Conservation (phyloP, 2,888 invertebrate species). For the Dasypolia templi region DNA sequence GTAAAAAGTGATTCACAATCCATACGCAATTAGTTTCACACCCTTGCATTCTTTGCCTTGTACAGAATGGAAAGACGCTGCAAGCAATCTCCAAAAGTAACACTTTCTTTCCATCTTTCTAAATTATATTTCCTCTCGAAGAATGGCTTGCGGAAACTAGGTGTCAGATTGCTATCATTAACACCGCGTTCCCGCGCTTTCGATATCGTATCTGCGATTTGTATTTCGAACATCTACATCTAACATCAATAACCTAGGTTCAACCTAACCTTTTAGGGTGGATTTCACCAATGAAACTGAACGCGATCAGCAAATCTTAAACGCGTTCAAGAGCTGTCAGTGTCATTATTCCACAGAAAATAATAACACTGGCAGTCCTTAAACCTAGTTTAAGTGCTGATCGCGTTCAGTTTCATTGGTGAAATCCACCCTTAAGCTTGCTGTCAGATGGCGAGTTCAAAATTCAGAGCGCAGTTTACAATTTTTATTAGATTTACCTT, state of each 20-base stretch:
- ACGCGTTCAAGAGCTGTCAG: too few species aligned
- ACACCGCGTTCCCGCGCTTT: conserved; percentile 31
- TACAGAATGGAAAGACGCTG: too few species aligned
- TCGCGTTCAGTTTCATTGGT: too few species aligned
- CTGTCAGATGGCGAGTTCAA: conserved; percentile 5
- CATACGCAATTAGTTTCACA: too few species aligned
- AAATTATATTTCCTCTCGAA: conserved; percentile 28
- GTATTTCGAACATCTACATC: conserved; percentile 18
- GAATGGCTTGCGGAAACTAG: conserved; percentile 21
- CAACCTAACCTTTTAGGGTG: conserved; percentile 17
- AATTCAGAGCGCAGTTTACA: not conserved
- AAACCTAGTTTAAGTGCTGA: too few species aligned
- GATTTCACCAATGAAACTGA: too few species aligned
- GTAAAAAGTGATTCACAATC: too few species aligned
- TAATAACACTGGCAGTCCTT: too few species aligned
- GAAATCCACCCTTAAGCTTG: too few species aligned
- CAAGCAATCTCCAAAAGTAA: not conserved
- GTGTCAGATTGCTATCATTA: conserved; percentile 45
- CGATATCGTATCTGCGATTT: conserved; percentile 32
- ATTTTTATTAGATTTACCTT: conserved; percentile 17
- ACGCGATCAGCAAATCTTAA: too few species aligned
- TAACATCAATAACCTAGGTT: conserved; percentile 1
- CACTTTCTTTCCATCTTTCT: conserved; percentile 10
- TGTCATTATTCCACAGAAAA: too few species aligned
- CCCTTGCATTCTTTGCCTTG: too few species aligned